Evolutionary conservation across 1,140 invertebrate species (phyloP).

Genomic region (Sinella curviseta): DNA sequence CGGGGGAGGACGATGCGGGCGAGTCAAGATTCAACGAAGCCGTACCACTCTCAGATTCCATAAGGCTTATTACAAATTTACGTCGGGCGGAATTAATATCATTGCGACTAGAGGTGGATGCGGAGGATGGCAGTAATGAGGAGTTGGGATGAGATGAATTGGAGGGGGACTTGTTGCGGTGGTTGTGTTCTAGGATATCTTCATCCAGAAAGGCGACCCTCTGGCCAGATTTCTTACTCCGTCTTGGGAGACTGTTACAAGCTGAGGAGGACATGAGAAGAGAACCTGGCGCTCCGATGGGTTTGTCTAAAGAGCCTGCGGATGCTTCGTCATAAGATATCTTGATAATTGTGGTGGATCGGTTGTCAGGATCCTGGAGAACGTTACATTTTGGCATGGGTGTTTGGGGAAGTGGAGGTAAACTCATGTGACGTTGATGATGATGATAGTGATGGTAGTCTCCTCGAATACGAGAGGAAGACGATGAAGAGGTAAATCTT

Average conservation of each 20-base stretch:
- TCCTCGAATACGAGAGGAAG: not conserved
- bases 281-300: too few species aligned
- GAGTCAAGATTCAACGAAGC: conserved; percentile 41
- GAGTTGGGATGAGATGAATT: not conserved
- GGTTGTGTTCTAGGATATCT: not conserved
- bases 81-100: conserved; percentile 46
- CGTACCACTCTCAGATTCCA: conserved; percentile 46
- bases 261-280: not conserved
- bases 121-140: too few species aligned
- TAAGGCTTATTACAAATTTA: conserved; percentile 47
- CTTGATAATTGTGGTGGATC: conserved; percentile 48
- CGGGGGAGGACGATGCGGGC: not conserved
- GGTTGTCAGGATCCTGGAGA: not conserved
- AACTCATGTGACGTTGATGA: conserved; percentile 23
- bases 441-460: not conserved
- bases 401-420: conserved; percentile 26
- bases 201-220: conserved; percentile 21
- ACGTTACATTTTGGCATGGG: conserved; percentile 38
- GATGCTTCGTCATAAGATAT: conserved; percentile 44
- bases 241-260: not conserved
- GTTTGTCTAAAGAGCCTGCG: not conserved
- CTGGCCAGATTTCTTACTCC: conserved; percentile 3
- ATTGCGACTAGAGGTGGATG: not conserved
- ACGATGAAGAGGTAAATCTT: too few species aligned
- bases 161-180: not conserved